Evolutionary conservation across 1,140 invertebrate genomes (phyloP).

Genomic region (Dreissena polymorpha): DNA sequence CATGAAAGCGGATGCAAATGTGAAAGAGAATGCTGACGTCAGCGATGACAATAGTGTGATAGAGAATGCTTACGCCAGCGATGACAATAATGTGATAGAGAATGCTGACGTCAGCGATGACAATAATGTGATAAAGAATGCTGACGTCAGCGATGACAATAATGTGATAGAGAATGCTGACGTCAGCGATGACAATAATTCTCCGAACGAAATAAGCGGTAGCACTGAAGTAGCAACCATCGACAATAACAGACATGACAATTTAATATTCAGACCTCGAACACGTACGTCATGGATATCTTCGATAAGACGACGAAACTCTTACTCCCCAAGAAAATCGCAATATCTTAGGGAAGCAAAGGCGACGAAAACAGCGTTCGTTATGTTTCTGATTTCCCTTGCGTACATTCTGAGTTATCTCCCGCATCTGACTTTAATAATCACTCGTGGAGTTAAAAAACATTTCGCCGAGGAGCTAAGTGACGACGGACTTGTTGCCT

Average conservation of each 20-base stretch:
- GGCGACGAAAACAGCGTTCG: conserved; percentile 21
- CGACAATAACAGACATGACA: neutral
- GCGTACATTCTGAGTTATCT: conserved; percentile 35
- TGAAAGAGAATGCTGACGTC: neutral
- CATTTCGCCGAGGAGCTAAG: conserved; percentile 1
- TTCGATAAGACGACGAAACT: neutral
- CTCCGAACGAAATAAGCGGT: neutral
- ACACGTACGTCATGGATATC: neutral
- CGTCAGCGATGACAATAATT: neutral
- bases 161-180: no score
- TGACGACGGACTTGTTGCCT: neutral
- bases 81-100: neutral
- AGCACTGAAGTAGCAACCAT: neutral
- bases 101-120: neutral
- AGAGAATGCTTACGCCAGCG: neutral
- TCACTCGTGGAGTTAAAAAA: neutral
- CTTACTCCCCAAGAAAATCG: neutral
- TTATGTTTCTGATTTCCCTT: no score
- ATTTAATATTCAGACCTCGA: neutral
- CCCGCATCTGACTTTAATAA: conserved; percentile 27
- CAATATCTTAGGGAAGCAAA: neutral
- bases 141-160: no score
- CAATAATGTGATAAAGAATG: neutral
- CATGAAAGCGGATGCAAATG: neutral
- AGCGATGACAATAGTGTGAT: neutral